Evolutionary conservation across 2,113 vertebrate species (phyloP).

Genomic region (Eretmochelys imbricata): DNA sequence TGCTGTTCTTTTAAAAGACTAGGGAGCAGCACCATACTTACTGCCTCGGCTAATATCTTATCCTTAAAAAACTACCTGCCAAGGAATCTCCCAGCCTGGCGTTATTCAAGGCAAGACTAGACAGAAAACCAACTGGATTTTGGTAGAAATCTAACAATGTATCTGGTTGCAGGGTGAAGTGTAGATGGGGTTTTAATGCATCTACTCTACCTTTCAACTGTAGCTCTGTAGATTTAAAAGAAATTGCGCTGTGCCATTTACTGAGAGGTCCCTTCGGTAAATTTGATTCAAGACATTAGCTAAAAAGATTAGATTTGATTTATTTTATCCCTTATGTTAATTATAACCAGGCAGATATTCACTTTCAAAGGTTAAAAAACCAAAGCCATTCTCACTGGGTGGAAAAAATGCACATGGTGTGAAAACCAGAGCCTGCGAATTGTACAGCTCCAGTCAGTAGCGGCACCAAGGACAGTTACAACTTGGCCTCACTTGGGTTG

Average conservation of each 20-base stretch:
- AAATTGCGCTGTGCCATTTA: not conserved
- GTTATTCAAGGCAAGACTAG: not conserved
- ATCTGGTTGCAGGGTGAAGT: not conserved
- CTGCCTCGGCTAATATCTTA: not conserved
- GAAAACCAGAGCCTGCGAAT: not conserved
- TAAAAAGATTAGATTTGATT: not conserved
- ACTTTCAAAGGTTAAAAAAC: not conserved
- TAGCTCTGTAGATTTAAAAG: not conserved
- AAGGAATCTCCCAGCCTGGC: no score
- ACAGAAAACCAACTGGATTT: not conserved
- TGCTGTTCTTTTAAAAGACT: not conserved
- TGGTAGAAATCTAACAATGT: not conserved
- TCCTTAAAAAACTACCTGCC: not conserved
- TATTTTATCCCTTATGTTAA: not conserved
- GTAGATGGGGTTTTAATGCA: not conserved
- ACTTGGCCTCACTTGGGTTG: not conserved
- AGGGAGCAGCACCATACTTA: not conserved
- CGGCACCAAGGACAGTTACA: not conserved
- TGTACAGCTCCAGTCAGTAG: not conserved
- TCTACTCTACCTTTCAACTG: not conserved
- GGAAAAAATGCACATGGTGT: not conserved
- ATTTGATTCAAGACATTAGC: not conserved
- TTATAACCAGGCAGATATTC: not conserved
- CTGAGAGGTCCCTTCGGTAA: not conserved
- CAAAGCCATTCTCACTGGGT: not conserved